A percentile compares a stretch with the other conserved stretches of the same genome.
phyloP scores from a whole-genome alignment of 2,113 vertebrate genomes.

The Pangasianodon gigas region DNA sequence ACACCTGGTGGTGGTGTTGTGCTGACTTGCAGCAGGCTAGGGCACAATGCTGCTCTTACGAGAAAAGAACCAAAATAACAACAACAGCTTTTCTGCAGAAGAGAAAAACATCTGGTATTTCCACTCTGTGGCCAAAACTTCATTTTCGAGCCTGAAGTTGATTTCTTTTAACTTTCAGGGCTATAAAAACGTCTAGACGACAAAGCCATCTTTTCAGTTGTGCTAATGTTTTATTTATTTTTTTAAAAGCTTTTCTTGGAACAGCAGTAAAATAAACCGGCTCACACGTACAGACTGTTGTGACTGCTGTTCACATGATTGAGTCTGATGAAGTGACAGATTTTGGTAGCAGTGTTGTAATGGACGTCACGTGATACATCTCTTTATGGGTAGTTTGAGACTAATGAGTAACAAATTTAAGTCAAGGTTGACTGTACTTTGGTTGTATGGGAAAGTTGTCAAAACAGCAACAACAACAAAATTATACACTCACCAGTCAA shows the following conservation, averaged over 20 bases:
- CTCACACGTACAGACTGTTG: not conserved
- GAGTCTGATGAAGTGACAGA: not conserved
- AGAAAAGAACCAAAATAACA: constrained; percentile 23
- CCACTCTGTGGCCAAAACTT: constrained; percentile 27
- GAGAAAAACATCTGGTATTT: constrained; percentile 38
- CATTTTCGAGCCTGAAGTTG: constrained; percentile 13
- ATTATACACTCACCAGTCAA: not conserved
- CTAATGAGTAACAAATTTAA: not conserved
- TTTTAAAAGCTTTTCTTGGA: not conserved
- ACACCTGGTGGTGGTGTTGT: not conserved
- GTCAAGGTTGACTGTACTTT: not conserved
- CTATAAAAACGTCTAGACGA: constrained; percentile 34
- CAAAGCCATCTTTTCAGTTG: constrained; percentile 7
- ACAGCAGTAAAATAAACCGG: not conserved
- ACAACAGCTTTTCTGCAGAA: constrained; percentile 17
- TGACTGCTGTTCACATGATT: not conserved
- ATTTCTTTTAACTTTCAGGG: constrained; percentile 21
- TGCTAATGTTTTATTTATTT: constrained; percentile 9
- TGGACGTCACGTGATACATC: not conserved
- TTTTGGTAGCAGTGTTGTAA: not conserved
- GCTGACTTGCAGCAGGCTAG: not conserved
- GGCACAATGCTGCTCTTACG: not conserved
- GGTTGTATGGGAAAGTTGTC: not conserved
- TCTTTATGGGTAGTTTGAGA: not conserved
- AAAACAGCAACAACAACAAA: not conserved